A percentile compares a stretch with the other conserved stretches of the same genome.
These are phyloP conservation scores for Archips xylosteana DNA, from an alignment of 2,888 invertebrate species.

Conservation along the genomic window DNA sequence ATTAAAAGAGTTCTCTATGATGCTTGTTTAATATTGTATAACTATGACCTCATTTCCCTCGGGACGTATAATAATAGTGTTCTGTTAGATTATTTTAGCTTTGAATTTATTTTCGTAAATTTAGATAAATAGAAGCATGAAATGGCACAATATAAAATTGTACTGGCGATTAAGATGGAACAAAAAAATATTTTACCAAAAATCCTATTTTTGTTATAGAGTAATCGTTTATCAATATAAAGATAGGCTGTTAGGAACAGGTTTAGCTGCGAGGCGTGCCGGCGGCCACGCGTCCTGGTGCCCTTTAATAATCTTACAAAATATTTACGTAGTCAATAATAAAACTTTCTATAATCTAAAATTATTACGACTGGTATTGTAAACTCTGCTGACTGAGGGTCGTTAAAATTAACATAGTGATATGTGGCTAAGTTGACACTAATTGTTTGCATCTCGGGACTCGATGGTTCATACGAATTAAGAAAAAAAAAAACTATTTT, in stretches of 20 bases:
- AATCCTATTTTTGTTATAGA: conserved; percentile 80
- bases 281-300: conserved; percentile 39
- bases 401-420: conserved; percentile 50
- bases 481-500: conserved; percentile 43
- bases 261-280: not conserved
- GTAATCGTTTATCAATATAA: conserved; percentile 68
- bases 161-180: conserved; percentile 65
- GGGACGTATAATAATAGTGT: conserved; percentile 32
- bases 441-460: conserved; percentile 43
- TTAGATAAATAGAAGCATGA: conserved; percentile 20
- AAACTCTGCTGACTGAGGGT: conserved; percentile 46
- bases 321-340: conserved; percentile 50
- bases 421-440: conserved; percentile 50
- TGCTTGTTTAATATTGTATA: conserved; percentile 55
- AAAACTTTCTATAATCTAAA: conserved; percentile 49
- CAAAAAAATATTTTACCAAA: conserved; percentile 74
- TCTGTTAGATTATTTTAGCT: conserved; percentile 33
- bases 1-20: conserved; percentile 48
- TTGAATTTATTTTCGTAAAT: conserved; percentile 20
- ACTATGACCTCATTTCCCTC: conserved; percentile 57
- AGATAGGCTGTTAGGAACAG: conserved; percentile 63
- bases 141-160: conserved; percentile 64
- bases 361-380: conserved; percentile 64
- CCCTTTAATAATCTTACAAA: conserved; percentile 46
- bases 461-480: conserved; percentile 35